phyloP scores from a whole-genome alignment of 1,140 invertebrate genomes.

The Drosophila repletoides region DNA sequence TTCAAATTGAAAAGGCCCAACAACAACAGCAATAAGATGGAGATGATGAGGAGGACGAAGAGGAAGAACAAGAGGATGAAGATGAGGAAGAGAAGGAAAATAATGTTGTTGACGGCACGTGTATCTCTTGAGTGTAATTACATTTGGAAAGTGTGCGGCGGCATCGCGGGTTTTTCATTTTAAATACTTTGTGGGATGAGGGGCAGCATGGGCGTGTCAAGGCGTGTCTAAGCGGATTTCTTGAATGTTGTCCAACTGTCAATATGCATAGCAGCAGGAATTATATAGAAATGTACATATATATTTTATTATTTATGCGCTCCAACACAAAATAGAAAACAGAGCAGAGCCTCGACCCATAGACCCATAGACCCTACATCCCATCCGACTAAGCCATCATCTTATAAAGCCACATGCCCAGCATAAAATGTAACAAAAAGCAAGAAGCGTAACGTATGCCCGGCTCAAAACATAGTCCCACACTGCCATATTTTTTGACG shows the following conservation, averaged over 20 bases:
- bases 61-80: background rate
- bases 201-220: slow-evolving; percentile 16
- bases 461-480: slow-evolving; percentile 55
- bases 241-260: slow-evolving; percentile 56
- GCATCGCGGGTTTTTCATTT: slow-evolving; percentile 55
- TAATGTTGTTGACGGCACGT: slow-evolving; percentile 61
- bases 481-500: slow-evolving; percentile 63
- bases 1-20: slow-evolving; percentile 70
- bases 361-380: background rate
- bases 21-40: slow-evolving; percentile 14
- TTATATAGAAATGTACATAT: no score
- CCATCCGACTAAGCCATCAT: slow-evolving; percentile 10
- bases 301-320: slow-evolving; percentile 69
- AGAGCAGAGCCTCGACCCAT: background rate
- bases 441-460: slow-evolving; percentile 66
- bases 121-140: slow-evolving; percentile 78
- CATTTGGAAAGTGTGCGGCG: slow-evolving; percentile 66
- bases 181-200: slow-evolving; percentile 28
- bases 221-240: slow-evolving; percentile 54
- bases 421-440: slow-evolving; percentile 54
- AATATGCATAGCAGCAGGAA: slow-evolving; percentile 61
- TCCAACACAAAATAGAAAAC: slow-evolving; percentile 6
- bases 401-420: slow-evolving; percentile 12
- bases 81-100: slow-evolving; percentile 7
- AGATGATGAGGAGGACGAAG: background rate